Base-by-base conservation (phyloP, 2,888 invertebrate genomes). In the Pocota personata region DNA sequence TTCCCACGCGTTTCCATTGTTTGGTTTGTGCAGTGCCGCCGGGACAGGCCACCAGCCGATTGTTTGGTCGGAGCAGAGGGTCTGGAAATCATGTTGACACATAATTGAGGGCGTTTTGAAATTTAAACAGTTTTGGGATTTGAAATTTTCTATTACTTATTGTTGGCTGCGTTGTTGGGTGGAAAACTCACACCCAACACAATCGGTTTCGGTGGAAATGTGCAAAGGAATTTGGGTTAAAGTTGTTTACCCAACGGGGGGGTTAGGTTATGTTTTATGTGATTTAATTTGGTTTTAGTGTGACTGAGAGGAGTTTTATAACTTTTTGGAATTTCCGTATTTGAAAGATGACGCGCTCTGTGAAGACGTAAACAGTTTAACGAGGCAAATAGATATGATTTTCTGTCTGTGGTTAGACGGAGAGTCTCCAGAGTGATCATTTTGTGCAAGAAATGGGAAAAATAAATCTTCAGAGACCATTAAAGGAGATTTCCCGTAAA, bases 101-200 rank as follows among this genome's bases (percentile, higher is more conserved):
- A 86, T 86, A 86, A 82, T 86, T 86, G 86, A 82, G 82, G 86
- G 82, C 86, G 86, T 86, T 86, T 82, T 82, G 86, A 82, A 86
- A 86, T 67, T 82, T 72, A 82, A 82, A 86, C 66, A 77, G 30
- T 80, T 86, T 80, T 80, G 46, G 67, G 40, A 24, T 48, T 75
- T 24, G 69, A 64, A 75, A 79, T 80, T 79, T 80, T 75, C 80
- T 75, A 58, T 84, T 84, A 75, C 69, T 71, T 50, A 62, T 69
- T 80, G 58, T 37, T 66, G 40, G 60, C 12, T 21, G 72, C 48
- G 24, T 24, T 69, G 58, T 19, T 69, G 67, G 60, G 35, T 71
- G 75, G 69, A 71, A 57, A 58, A 71, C 40, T 79, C 84, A 80
- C 83, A 83, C 78, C 73, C 72, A 64, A 72, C 43, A 83, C 73